Conservation (phyloP, 2,888 invertebrate genomes). For the Ellobium chinense region DNA sequence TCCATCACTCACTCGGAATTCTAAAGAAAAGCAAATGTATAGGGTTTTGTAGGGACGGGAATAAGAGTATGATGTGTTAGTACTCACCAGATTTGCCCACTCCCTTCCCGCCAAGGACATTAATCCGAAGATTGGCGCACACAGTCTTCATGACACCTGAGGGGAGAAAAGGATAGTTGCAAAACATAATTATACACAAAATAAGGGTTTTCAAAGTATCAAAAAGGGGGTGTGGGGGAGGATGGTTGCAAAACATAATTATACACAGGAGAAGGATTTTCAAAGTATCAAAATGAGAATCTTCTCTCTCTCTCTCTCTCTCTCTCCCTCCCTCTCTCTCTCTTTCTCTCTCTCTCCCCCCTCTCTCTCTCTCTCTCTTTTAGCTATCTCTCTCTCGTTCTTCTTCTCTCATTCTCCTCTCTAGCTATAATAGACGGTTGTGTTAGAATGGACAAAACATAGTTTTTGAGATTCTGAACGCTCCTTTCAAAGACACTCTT, state of each 20-base stretch:
- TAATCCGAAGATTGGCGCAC: constrained; percentile 56
- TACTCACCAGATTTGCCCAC: constrained; percentile 68
- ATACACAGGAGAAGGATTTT: neutral
- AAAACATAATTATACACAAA: neutral
- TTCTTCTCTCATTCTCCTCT: constrained; percentile 18
- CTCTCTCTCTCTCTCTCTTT: constrained; percentile 16
- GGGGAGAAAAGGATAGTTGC: neutral
- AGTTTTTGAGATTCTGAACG: too few relatives aligned
- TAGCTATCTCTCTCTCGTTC: constrained; percentile 24
- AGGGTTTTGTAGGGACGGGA: too few relatives aligned
- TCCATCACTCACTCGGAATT: too few relatives aligned
- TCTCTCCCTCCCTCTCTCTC: constrained; percentile 13
- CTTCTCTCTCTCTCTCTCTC: neutral
- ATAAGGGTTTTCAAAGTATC: neutral
- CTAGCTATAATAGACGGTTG: too few relatives aligned
- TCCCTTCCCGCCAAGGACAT: constrained; percentile 59
- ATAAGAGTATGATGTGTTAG: too few relatives aligned
- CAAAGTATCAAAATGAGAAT: neutral
- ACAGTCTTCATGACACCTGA: constrained; percentile 48
- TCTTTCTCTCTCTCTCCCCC: constrained; percentile 1
- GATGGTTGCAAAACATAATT: neutral
- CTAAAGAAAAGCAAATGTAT: too few relatives aligned
- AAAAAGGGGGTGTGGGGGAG: neutral
- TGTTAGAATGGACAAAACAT: too few relatives aligned
- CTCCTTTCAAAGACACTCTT: too few relatives aligned